These are phyloP conservation scores for Megamerina dolium DNA, from an alignment of 2,888 invertebrate species.

Conservation along the genomic window DNA sequence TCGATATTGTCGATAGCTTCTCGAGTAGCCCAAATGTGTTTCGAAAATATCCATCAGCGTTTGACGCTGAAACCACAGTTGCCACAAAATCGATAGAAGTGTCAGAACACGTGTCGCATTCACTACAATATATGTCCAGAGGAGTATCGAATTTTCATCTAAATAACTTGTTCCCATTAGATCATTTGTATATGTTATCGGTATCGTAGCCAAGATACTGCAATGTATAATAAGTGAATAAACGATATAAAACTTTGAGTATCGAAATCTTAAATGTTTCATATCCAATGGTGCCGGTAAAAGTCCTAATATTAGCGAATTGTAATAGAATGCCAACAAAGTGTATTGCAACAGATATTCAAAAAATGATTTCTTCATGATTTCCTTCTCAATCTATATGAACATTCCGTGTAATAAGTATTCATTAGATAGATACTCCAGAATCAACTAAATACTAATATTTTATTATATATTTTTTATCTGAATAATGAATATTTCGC, in stretches of 20 bases:
- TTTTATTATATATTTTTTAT: no score
- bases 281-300: conserved; percentile 9
- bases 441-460: no score
- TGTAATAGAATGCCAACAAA: conserved; percentile 5
- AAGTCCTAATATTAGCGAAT: conserved; percentile 5
- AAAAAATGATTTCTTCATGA: conserved; percentile 5
- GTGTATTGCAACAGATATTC: conserved; percentile 1
- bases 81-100: background rate
- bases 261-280: background rate
- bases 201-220: no score
- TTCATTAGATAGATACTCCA: no score
- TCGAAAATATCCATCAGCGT: background rate
- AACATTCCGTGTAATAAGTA: no score
- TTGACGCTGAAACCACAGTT: conserved; percentile 9
- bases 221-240: no score
- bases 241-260: background rate
- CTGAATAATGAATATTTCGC: no score
- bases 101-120: conserved; percentile 4
- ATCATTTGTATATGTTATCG: no score
- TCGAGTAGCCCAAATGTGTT: background rate
- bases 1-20: background rate
- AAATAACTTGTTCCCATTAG: conserved; percentile 1
- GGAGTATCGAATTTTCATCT: conserved; percentile 4
- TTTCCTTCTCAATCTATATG: no score
- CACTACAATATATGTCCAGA: conserved; percentile 6